phyloP scores from a whole-genome alignment of 2,797 vertebrate genomes.

The Amazona ochrocephala region DNA sequence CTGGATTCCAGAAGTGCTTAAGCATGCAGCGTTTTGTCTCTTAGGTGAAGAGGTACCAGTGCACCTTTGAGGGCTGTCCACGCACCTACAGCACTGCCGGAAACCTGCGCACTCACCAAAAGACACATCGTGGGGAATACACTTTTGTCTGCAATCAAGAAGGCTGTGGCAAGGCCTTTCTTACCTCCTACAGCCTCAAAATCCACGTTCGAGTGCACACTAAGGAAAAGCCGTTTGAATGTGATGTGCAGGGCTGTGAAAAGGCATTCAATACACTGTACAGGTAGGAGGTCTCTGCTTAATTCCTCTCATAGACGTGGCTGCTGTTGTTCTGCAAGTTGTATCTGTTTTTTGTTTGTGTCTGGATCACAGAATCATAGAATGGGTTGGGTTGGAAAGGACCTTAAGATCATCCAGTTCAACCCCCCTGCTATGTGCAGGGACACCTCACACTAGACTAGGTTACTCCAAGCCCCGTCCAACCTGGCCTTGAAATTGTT shows the following conservation, averaged over 20 bases:
- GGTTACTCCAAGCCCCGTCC: not conserved
- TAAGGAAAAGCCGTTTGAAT: conserved; percentile 99
- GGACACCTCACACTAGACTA: not conserved
- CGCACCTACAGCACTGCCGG: conserved; percentile 98
- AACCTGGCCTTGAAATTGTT: not conserved
- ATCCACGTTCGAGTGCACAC: conserved; percentile 98
- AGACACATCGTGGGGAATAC: conserved; percentile 96
- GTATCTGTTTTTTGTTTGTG: not conserved
- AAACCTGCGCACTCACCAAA: conserved; percentile 97
- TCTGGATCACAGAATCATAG: not conserved
- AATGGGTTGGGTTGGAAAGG: not conserved
- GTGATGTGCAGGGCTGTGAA: conserved; percentile 97
- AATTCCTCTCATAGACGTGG: fast-evolving
- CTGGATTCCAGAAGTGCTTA: not conserved
- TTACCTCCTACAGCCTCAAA: conserved; percentile 98
- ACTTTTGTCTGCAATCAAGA: conserved; percentile 98
- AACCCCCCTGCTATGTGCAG: not conserved
- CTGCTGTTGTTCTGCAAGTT: not conserved
- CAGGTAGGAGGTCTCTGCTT: conserved; percentile 75
- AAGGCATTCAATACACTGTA: conserved; percentile 98
- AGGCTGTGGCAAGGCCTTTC: conserved; percentile 98
- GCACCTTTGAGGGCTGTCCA: conserved; percentile 96
- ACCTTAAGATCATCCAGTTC: not conserved
- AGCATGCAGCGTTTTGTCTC: not conserved
- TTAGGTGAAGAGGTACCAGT: conserved; percentile 98